Evolutionary conservation across 2,113 vertebrate genomes (phyloP), one percentile per base, ranked within the genome.

Genomic region (Rousettus leschenaultii): DNA sequence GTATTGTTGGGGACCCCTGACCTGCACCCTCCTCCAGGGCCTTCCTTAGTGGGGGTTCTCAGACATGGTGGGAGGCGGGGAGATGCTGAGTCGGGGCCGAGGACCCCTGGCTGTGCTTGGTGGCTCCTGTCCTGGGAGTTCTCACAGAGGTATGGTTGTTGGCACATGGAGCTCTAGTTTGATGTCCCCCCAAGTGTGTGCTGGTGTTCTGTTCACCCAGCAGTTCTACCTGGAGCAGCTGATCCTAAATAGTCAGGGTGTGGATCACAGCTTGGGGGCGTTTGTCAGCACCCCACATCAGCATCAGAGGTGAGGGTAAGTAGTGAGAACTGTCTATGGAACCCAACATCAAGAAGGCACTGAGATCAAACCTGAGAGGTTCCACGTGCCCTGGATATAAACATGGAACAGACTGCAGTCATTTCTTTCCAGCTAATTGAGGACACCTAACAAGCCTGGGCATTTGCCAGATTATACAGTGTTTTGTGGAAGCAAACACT

Each of bases 351-450:
- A 13, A 26, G 51, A 59, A 15, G 59, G 26, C 28, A 16, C 35
- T 59, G 66, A 40, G 75, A 28, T 38, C 5, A 8, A 24, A 38
- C 73, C 51, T 48, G 26, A 59, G 28, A 6, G 53, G 59, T 21
- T 38, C 12, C 0, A 3, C 8, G 0, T n/a, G 40, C 51, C 13
- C 35, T 6, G 63, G 13, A 5, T 6, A 18, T 5, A 8, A 21
- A 18, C 24, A 6, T 1, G 43, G 57, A 35, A 9, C 70, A 13
- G 66, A 4, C 13, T 40, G 1, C 33, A 7, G 7, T n/a, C 9
- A 3, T 18, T 9, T 26, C 16, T 26, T 51, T 43, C 14, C 19
- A 45, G 68, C 45, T 33, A 13, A 5, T 1, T 79, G 45, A 21
- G 88, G 71, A 11, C 74, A 7, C 1, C n/a, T 18, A 18, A 38